Evolutionary conservation across 2,888 invertebrate species (phyloP).

Genomic region (Alcis repandata): DNA sequence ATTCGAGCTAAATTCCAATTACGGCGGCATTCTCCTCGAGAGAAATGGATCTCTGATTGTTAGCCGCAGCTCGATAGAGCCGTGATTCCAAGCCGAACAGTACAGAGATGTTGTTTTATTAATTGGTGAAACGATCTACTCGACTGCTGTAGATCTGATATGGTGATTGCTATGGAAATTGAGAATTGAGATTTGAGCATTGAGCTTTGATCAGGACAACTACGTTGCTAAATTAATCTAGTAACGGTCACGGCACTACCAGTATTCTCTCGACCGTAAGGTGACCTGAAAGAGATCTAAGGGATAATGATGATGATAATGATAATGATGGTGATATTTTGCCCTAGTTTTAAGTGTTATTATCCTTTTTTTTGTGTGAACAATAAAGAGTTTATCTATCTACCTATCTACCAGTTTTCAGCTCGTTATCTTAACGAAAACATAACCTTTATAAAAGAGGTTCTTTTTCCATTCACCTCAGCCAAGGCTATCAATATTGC

Average conservation of each 20-base stretch:
- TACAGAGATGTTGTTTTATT: constrained; percentile 26
- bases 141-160: constrained; percentile 1
- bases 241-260: no score
- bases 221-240: no score
- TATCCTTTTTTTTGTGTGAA: no score
- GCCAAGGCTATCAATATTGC: not conserved
- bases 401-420: no score
- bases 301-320: no score
- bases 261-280: no score
- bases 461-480: not conserved
- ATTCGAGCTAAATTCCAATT: constrained; percentile 63
- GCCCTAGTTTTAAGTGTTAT: no score
- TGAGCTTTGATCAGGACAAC: not conserved
- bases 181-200: constrained; percentile 1
- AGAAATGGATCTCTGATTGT: constrained; percentile 60
- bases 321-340: no score
- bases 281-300: no score
- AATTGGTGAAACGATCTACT: constrained; percentile 22
- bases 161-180: constrained; percentile 3
- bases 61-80: constrained; percentile 39
- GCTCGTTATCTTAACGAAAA: not conserved
- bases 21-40: constrained; percentile 52
- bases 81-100: constrained; percentile 26
- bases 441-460: not conserved
- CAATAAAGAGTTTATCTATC: no score